Conservation (phyloP, 2,797 vertebrate genomes). For the Neosilurus hyrtlii region DNA sequence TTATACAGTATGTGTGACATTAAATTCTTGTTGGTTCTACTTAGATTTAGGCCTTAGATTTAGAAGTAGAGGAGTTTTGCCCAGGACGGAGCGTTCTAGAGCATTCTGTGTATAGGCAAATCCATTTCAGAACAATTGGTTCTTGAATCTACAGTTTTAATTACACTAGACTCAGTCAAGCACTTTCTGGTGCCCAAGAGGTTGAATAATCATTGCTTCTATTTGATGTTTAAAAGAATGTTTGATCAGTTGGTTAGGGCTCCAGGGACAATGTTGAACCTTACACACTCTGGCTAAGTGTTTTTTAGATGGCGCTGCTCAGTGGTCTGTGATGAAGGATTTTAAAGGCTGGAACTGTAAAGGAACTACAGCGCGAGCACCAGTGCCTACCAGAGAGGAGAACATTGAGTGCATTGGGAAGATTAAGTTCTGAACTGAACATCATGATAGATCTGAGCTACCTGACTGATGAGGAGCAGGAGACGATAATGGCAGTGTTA, state of each 20-base stretch:
- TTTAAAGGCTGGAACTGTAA: slow-evolving; percentile 13
- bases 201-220: not conserved
- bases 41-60: too few relatives aligned
- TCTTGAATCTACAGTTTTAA: not conserved
- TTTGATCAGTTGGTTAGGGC: not conserved
- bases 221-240: not conserved
- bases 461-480: slow-evolving; percentile 92
- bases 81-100: not conserved
- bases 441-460: slow-evolving; percentile 96
- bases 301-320: slow-evolving; percentile 28
- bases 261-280: not conserved
- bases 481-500: slow-evolving; percentile 86
- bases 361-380: not conserved
- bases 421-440: slow-evolving; percentile 16
- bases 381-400: not conserved
- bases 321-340: slow-evolving; percentile 23
- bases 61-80: not conserved
- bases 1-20: not conserved
- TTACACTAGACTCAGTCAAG: not conserved
- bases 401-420: not conserved
- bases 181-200: not conserved
- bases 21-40: not conserved
- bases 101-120: not conserved
- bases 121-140: not conserved
- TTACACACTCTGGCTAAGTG: slow-evolving; percentile 24